Evolutionary conservation across 2,797 vertebrate genomes (phyloP).

Genomic region (Gouania willdenowi): DNA sequence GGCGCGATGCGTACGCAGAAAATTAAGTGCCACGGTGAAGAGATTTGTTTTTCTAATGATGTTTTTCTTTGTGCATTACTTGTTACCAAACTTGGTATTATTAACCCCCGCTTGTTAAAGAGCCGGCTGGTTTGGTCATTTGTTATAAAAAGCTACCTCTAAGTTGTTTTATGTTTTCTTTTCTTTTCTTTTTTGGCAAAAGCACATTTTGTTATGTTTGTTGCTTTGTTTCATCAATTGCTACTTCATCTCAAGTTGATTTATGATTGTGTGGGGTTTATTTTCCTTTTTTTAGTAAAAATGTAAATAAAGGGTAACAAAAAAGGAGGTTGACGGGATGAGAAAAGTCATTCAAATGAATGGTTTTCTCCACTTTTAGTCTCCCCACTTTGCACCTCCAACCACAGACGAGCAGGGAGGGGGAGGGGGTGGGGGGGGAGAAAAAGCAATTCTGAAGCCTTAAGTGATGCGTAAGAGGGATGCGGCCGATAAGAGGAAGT

Average conservation of each 20-base stretch:
- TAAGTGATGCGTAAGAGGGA: constrained; percentile 71
- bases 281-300: constrained; percentile 74
- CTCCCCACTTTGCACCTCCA: constrained; percentile 39
- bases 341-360: constrained; percentile 40
- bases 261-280: too few relatives aligned
- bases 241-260: constrained; percentile 67
- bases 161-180: constrained; percentile 73
- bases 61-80: constrained; percentile 73
- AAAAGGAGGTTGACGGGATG: constrained; percentile 60
- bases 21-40: constrained; percentile 66
- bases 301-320: constrained; percentile 68
- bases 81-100: constrained; percentile 86
- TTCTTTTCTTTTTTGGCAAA: constrained; percentile 64
- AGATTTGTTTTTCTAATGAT: constrained; percentile 62
- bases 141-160: constrained; percentile 96
- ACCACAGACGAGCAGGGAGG: constrained; percentile 56
- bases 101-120: constrained; percentile 74
- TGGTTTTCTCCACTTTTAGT: constrained; percentile 62
- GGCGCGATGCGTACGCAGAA: constrained; percentile 49
- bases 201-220: constrained; percentile 72
- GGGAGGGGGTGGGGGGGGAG: background rate
- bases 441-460: constrained; percentile 81
- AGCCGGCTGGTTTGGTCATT: constrained; percentile 69
- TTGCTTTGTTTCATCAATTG: constrained; percentile 87
- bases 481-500: constrained; percentile 57